A percentile compares a stretch with the other conserved stretches of the same genome.
phyloP scores from a whole-genome alignment of 2,888 invertebrate genomes.

The Andrena marginata region DNA sequence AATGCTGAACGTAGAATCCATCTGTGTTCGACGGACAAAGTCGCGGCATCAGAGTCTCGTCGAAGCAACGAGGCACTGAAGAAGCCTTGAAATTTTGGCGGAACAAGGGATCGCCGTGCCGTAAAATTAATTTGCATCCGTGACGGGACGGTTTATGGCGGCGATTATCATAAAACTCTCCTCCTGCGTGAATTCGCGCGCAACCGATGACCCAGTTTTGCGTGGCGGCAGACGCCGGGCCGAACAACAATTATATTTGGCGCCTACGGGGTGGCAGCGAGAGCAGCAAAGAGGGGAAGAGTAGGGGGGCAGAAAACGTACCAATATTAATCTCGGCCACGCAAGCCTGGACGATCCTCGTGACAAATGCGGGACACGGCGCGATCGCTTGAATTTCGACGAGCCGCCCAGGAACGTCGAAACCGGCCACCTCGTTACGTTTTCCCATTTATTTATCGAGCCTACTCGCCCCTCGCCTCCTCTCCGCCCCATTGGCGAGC shows the following conservation, averaged over 20 bases:
- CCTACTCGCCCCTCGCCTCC: neutral
- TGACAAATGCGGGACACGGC: conserved; percentile 78
- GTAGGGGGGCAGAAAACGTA: conserved; percentile 56
- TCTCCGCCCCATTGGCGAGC: neutral
- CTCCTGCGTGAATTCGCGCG: conserved; percentile 57
- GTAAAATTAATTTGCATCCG: conserved; percentile 38
- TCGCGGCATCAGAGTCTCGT: neutral
- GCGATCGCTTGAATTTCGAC: conserved; percentile 71
- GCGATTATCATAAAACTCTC: conserved; percentile 62
- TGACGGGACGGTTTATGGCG: conserved; percentile 31
- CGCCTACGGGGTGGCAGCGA: conserved; percentile 50
- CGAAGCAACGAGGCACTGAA: neutral
- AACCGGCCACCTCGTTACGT: conserved; percentile 48
- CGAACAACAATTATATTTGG: conserved; percentile 73
- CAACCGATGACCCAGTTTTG: conserved; percentile 66
- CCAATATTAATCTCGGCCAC: conserved; percentile 75
- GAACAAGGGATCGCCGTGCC: neutral
- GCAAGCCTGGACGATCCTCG: conserved; percentile 62
- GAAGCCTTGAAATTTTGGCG: conserved; percentile 3
- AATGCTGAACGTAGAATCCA: neutral
- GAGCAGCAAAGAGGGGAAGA: conserved; percentile 10
- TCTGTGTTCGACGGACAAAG: neutral
- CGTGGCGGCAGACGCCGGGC: conserved; percentile 24
- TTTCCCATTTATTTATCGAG: conserved; percentile 48
- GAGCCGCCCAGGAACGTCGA: conserved; percentile 59